Evolutionary conservation across 2,888 invertebrate species (phyloP), one percentile per base, ranked within the genome.

Genomic region (Chrysolina americana): DNA sequence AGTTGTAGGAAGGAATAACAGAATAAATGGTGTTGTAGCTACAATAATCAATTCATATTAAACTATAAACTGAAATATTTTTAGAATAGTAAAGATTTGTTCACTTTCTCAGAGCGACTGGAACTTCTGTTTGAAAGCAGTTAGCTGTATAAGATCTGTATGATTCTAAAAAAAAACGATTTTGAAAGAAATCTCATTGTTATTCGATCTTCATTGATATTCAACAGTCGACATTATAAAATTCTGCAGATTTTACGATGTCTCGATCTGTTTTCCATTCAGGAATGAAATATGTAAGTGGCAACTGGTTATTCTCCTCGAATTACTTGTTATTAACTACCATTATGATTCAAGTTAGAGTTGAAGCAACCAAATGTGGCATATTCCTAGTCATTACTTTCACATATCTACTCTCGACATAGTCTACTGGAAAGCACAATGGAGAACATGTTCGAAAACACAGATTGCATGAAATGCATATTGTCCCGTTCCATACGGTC

Each of bases 391-490:
- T 50, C 2, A n/a, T 50, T 50, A 50, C 17, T 50, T 50, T n/a
- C 50, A 50, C 50, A 50, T 50, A 50, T 1, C n/a, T n/a, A n/a
- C n/a, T 15, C 2, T 17, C 6, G 13, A 17, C 50, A 50, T 17
- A 50, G 50, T 50, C 6, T 17, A 17, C 50, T 50, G 50, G 50
- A 50, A 50, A 50, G 50, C 50, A 50, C n/a, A 50, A 8, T 50
- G 50, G 50, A 50, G 50, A 50, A 50, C 50, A 50, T 50, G 15
- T 50, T n/a, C 50, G 50, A 17, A 50, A 50, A 50, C 17, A n/a
- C 17, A 50, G 15, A 9, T 3, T 10, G 50, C 50, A 50, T 17
- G 50, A 50, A 50, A 17, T 50, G 50, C 50, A 50, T 50, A 50
- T n/a, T 50, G 50, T 50, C n/a, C 50, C 13, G 15, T 50, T 50